Conservation (phyloP, 2,113 vertebrate species). For the Saguinus imperator region DNA sequence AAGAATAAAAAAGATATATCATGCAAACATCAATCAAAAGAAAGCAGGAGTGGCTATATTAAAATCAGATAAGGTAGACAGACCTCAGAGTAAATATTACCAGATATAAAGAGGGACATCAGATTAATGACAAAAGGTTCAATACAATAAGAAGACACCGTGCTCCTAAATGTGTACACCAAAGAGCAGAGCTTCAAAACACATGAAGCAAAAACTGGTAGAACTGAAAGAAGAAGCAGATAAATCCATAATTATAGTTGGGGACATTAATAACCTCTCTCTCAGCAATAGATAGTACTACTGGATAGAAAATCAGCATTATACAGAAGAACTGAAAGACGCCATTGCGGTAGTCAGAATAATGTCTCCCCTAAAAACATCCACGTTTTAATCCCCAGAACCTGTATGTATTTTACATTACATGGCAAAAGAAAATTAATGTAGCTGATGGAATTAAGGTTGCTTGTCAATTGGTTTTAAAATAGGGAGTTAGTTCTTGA, state of each 20-base stretch:
- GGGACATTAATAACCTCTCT: not conserved
- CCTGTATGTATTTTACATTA: not conserved
- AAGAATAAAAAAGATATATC: not conserved
- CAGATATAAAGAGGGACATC: not conserved
- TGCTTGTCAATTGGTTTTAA: not conserved
- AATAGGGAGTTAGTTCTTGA: not conserved
- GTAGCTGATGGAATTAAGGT: not conserved
- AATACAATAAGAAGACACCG: not conserved
- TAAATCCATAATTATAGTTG: not conserved
- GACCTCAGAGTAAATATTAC: not conserved
- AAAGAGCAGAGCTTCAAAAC: not conserved
- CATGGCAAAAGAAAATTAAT: not conserved
- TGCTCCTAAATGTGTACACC: not conserved
- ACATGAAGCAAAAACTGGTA: not conserved
- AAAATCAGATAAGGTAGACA: conserved; percentile 40
- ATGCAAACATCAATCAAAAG: conserved; percentile 3
- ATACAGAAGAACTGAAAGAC: not conserved
- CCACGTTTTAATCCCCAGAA: not conserved
- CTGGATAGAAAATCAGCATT: not conserved
- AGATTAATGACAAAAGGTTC: not conserved
- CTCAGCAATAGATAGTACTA: not conserved
- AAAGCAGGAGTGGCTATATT: conserved; percentile 39
- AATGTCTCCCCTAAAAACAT: not conserved
- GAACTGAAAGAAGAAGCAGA: not conserved
- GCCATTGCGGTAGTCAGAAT: not conserved